Conservation (phyloP, 2,113 vertebrate species). For the Gyps fulvus region DNA sequence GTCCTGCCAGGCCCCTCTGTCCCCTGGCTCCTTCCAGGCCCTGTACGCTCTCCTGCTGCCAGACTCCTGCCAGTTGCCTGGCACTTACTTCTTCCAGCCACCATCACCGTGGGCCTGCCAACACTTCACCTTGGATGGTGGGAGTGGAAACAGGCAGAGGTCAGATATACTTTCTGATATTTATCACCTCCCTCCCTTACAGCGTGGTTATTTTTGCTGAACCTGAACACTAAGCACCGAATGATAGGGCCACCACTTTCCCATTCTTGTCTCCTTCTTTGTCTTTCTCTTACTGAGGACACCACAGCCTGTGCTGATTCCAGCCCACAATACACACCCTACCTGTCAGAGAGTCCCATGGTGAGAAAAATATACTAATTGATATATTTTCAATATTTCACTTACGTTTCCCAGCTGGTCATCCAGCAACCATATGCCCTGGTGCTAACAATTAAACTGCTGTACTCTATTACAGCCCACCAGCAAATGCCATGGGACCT, state of each 20-base stretch:
- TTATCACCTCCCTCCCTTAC: not conserved
- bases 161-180: not conserved
- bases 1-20: not conserved
- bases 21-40: not conserved
- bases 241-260: not conserved
- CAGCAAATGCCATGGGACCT: not conserved
- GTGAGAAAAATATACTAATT: not conserved
- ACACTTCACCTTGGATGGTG: not conserved
- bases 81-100: not conserved
- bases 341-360: not conserved
- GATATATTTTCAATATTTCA: not conserved
- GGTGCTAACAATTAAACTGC: not conserved
- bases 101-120: rapidly evolving
- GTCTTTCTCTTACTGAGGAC: not conserved
- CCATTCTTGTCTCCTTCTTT: not conserved
- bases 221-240: not conserved
- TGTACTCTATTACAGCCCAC: not conserved
- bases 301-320: not conserved
- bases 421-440: not conserved
- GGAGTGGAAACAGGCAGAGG: not conserved
- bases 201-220: not conserved
- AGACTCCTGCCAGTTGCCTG: not conserved
- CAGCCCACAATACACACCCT: not conserved
- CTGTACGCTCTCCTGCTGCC: not conserved
- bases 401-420: not conserved